These are phyloP conservation scores for Sebastes vulpes DNA, from an alignment of 2,797 vertebrate genomes.

Conservation along the genomic window DNA sequence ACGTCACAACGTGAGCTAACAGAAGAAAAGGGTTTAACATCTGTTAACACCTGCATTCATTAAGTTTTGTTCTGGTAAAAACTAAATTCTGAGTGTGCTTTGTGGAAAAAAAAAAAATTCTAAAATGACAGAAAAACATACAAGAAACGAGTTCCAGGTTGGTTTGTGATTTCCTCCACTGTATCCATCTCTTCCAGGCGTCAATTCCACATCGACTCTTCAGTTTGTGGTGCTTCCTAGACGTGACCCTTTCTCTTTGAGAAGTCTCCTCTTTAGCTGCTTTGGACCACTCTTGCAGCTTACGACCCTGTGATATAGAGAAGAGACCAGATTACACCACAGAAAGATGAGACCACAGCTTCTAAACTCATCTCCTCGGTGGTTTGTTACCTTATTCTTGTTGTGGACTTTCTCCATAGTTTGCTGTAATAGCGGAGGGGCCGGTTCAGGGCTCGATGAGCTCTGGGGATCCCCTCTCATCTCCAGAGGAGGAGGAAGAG, in stretches of 20 bases:
- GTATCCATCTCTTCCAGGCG: constrained; percentile 93
- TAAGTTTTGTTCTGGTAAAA: neutral
- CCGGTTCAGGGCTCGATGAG: neutral
- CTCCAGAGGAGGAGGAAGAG: neutral
- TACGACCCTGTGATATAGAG: neutral
- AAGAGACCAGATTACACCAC: neutral
- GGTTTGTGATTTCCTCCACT: constrained; percentile 89
- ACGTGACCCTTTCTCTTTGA: neutral
- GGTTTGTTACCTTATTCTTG: constrained; percentile 86
- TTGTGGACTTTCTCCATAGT: constrained; percentile 84
- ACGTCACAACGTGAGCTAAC: neutral
- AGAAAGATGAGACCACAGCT: neutral
- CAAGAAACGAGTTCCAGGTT: constrained; percentile 71
- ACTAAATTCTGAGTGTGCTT: neutral
- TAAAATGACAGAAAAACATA: neutral
- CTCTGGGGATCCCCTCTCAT: neutral
- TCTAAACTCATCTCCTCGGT: neutral
- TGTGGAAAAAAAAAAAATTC: neutral
- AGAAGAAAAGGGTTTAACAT: neutral
- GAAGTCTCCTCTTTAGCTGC: constrained; percentile 52
- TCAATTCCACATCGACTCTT: constrained; percentile 90
- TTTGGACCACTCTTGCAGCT: neutral
- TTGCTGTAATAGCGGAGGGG: constrained; percentile 17
- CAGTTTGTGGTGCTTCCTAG: constrained; percentile 68
- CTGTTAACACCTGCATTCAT: neutral